Base-by-base conservation (phyloP, 1,140 invertebrate genomes). In the Halictus rubicundus region DNA sequence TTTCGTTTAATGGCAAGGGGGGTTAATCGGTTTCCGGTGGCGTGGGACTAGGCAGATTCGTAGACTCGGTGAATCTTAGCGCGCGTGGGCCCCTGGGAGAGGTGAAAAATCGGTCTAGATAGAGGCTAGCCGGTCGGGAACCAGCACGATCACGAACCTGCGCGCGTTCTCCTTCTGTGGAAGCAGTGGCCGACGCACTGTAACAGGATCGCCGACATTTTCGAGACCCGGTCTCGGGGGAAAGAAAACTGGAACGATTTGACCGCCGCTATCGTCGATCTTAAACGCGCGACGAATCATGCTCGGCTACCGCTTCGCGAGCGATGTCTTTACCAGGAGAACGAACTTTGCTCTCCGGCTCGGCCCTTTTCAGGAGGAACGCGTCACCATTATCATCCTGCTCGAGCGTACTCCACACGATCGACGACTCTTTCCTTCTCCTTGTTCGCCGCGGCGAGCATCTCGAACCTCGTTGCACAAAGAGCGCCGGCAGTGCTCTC, bases 141-240 rank as follows among this genome's bases (percentile, higher is more conserved):
- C 12, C 16, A 9, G 16, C 60, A 25, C 72, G 57, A 10, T 3
- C 73, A 87, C 81, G 64, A 77, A 88, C 86, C 88, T 87, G 83
- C 68, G 46, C 79, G 83, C 49, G 59, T 72, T 61, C 81, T 73
- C 27, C 82, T 74, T 68, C 82, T 68, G 12, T 84, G 78, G 54
- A 89, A 88, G 63, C 88, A 89, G 37, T 81, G 68, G n/a, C 81
- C 81, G 54, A 89, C 80, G 23, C 79, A 81, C 69, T 79, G 83
- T 27, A 87, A 75, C 37, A 89, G 73, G 69, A 86, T 85, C 39
- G 75, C 54, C 68, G 84, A 60, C 82, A 86, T 88, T 85, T 85
- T 79, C n/a, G 68, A 32, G 46, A 77, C 60, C 61, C 16, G 39
- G n/a, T 64, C 68, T 42, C 37, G 16, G 9, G 57, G 79, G 68